A percentile compares a stretch with the other conserved stretches of the same genome.
Conservation (phyloP, 2,888 invertebrate genomes). For the Metacarcinus magister region DNA sequence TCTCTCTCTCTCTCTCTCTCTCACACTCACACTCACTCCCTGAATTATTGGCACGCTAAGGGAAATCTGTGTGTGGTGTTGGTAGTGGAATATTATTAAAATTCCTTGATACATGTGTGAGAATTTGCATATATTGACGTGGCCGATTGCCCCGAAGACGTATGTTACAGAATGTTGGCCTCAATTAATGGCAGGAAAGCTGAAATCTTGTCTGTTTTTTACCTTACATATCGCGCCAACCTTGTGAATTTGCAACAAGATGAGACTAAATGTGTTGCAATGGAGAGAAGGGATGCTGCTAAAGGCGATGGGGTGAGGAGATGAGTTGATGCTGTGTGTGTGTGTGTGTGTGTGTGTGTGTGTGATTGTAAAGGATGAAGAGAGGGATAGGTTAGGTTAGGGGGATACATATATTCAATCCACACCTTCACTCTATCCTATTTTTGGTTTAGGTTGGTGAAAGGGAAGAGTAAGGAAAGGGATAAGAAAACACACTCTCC, state of each 20-base stretch:
- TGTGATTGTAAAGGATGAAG: too few species aligned
- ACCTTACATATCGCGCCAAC: neutral
- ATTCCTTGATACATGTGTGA: slow-evolving; percentile 40
- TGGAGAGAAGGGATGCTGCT: neutral
- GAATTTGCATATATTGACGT: slow-evolving; percentile 61
- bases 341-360: too few species aligned
- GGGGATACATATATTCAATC: too few species aligned
- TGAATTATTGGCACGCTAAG: slow-evolving; percentile 52
- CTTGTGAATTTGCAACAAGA: neutral
- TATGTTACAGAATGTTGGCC: neutral
- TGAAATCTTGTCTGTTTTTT: neutral
- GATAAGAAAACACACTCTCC: neutral
- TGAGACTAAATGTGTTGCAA: neutral
- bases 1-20: slow-evolving; percentile 9
- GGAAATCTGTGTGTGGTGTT: slow-evolving; percentile 58
- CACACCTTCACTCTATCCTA: too few species aligned
- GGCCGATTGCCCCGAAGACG: slow-evolving; percentile 45
- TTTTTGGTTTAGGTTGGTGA: neutral
- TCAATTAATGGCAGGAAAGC: neutral
- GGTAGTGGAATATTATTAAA: slow-evolving; percentile 58
- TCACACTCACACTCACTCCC: neutral
- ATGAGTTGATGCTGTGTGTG: neutral
- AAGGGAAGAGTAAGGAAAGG: neutral
- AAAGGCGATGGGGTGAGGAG: neutral
- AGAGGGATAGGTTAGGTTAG: too few species aligned